phyloP scores from a whole-genome alignment of 2,888 invertebrate genomes.

The Flabesymbios commensalis region DNA sequence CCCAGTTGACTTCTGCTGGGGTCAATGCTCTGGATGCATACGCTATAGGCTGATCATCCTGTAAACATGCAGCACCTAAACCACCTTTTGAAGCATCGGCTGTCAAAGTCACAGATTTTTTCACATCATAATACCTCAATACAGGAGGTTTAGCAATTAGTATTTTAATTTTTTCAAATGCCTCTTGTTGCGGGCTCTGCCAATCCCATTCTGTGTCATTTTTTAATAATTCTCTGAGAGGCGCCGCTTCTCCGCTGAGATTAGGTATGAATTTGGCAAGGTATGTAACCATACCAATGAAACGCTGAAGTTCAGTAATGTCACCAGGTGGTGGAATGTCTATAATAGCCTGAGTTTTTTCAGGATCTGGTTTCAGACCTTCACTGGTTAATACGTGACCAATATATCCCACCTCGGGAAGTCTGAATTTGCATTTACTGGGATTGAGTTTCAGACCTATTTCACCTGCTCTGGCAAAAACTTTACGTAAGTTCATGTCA shows the following conservation, averaged over 20 bases:
- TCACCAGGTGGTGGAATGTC: conserved; percentile 21
- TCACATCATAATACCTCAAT: conserved; percentile 7
- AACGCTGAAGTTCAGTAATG: not conserved
- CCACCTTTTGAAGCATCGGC: conserved; percentile 8
- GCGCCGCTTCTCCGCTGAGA: conserved; percentile 26
- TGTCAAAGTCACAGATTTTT: not conserved
- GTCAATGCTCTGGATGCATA: conserved; percentile 57
- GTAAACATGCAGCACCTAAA: conserved; percentile 35
- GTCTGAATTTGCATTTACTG: too few relatives aligned
- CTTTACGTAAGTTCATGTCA: not conserved
- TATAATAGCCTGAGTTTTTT: conserved; percentile 21
- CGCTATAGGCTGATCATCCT: conserved; percentile 52
- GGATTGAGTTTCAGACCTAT: too few relatives aligned
- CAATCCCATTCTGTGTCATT: not conserved
- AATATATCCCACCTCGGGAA: not conserved
- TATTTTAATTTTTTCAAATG: not conserved
- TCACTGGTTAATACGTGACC: conserved; percentile 5
- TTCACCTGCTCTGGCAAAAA: not conserved
- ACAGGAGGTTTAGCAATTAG: not conserved
- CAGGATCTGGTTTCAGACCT: conserved; percentile 24
- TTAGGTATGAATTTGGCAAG: conserved; percentile 31
- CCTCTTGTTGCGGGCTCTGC: not conserved
- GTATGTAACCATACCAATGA: conserved; percentile 32
- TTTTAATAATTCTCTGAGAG: not conserved
- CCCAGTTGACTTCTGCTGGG: conserved; percentile 50